A percentile compares a stretch with the other conserved stretches of the same genome.
phyloP scores from a whole-genome alignment of 2,797 vertebrate genomes.

The Acanthis flammea region DNA sequence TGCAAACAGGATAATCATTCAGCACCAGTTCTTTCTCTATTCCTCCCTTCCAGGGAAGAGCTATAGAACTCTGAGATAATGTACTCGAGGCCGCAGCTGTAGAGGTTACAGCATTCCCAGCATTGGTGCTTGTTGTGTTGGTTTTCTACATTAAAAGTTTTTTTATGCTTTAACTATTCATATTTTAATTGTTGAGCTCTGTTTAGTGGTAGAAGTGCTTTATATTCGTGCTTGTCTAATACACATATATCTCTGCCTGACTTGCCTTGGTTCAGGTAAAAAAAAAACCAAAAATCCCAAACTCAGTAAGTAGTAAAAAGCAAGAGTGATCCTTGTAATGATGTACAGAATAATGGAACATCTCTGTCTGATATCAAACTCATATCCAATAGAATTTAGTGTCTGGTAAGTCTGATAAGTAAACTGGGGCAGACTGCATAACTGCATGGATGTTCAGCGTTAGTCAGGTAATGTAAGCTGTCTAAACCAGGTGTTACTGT shows the following conservation, averaged over 20 bases:
- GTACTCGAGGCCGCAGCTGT: neutral
- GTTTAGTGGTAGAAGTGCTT: neutral
- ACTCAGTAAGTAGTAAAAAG: neutral
- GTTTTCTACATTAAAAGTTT: constrained; percentile 7
- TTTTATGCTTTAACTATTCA: neutral
- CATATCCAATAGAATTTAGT: neutral
- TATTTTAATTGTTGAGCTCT: constrained; percentile 2
- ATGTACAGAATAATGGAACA: neutral
- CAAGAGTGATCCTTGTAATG: neutral
- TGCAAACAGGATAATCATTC: neutral
- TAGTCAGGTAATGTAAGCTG: neutral
- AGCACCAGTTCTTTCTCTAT: neutral
- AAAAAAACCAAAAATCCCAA: neutral
- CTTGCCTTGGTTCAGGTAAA: neutral
- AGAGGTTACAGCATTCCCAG: neutral
- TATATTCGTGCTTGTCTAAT: neutral
- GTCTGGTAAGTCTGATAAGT: neutral
- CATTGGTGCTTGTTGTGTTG: neutral
- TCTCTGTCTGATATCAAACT: neutral
- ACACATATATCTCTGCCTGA: neutral
- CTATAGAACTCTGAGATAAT: neutral
- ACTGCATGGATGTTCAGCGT: neutral
- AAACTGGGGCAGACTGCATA: neutral
- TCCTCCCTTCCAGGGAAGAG: neutral
- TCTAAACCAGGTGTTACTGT: neutral